phyloP scores from a whole-genome alignment of 2,797 vertebrate species.

The Ara ararauna region DNA sequence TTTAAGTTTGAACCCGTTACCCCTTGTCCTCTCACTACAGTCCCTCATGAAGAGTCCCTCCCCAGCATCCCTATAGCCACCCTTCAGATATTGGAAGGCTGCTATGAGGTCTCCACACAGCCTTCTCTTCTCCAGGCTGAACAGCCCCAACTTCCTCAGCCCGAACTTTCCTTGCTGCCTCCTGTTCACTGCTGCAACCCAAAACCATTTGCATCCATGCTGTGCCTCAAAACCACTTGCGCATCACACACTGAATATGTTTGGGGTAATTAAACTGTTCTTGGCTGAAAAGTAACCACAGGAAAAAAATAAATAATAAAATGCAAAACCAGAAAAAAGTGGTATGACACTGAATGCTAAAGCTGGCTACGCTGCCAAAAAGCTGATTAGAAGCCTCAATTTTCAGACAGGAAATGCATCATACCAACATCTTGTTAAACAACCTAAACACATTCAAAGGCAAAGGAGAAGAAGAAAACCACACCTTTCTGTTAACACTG shows the following conservation, averaged over 20 bases:
- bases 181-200: not conserved
- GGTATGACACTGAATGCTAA: not conserved
- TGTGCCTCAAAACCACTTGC: not conserved
- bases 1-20: too few species aligned
- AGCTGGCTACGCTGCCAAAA: not conserved
- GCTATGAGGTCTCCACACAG: too few species aligned
- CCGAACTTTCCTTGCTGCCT: not conserved
- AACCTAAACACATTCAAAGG: not conserved
- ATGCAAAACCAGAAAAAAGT: not conserved
- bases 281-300: not conserved
- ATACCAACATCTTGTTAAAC: constrained; percentile 17
- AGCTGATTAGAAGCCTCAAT: not conserved
- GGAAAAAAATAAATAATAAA: not conserved
- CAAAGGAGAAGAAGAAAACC: constrained; percentile 11
- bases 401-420: constrained; percentile 33
- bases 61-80: too few species aligned
- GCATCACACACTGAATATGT: not conserved
- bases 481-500: constrained; percentile 24
- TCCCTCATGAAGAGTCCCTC: too few species aligned
- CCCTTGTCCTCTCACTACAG: too few species aligned
- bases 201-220: not conserved
- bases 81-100: too few species aligned
- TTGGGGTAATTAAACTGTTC: not conserved
- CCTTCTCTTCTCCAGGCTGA: too few species aligned
- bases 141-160: too few species aligned